Conservation (phyloP, 2,797 vertebrate genomes). For the Cossypha caffra region DNA sequence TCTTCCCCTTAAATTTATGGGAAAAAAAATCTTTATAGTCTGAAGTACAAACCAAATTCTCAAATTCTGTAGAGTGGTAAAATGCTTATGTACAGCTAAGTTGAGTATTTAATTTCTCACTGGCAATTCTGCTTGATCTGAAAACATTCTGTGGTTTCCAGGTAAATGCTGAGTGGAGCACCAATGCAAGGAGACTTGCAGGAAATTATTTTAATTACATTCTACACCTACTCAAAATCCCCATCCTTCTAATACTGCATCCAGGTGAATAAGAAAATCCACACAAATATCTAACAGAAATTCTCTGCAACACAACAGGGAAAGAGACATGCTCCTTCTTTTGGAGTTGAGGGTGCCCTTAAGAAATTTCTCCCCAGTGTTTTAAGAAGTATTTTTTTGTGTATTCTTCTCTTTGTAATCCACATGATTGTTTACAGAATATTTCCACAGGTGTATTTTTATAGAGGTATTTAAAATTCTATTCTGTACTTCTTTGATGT, state of each 20-base stretch:
- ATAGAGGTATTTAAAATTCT: constrained; percentile 24
- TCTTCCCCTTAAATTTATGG: constrained; percentile 52
- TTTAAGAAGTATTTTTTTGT: neutral
- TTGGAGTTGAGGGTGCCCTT: neutral
- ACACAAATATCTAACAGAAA: neutral
- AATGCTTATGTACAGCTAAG: neutral
- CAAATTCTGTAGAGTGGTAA: neutral
- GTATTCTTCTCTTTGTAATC: neutral
- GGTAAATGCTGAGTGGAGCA: constrained; percentile 24
- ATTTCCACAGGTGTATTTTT: constrained; percentile 21
- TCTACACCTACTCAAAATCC: constrained; percentile 22
- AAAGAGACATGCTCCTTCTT: neutral
- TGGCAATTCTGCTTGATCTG: neutral
- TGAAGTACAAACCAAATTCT: constrained; percentile 3
- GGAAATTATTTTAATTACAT: constrained; percentile 30
- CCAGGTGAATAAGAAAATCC: neutral
- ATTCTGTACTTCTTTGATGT: constrained; percentile 39
- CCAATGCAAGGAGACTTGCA: constrained; percentile 32
- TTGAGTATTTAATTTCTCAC: neutral
- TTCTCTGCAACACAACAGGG: neutral
- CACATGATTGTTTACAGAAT: neutral
- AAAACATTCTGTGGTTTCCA: constrained; percentile 27
- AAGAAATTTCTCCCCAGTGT: neutral
- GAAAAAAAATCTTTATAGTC: neutral
- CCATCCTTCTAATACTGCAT: neutral